Evolutionary conservation across 1,140 invertebrate species (phyloP).

Genomic region (Panagrolaimus sp.): DNA sequence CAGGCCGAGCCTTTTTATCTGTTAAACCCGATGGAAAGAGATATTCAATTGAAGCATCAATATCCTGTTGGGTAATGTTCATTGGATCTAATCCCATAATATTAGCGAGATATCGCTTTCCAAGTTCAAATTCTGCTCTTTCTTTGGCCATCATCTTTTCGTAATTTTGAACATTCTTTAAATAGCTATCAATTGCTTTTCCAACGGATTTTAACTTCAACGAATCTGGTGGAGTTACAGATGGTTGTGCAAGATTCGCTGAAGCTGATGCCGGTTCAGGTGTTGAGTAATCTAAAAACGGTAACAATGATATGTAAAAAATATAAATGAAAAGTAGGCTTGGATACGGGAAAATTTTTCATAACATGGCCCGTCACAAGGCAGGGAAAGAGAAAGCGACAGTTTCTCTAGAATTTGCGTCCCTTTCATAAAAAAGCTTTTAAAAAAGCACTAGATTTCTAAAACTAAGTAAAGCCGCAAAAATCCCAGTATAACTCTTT

Average conservation of each 20-base stretch:
- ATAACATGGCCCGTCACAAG: too few relatives aligned
- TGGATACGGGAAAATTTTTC: too few relatives aligned
- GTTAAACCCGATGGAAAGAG: constrained; percentile 56
- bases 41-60: constrained; percentile 48
- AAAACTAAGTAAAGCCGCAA: too few relatives aligned
- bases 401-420: too few relatives aligned
- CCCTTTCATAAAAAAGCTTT: too few relatives aligned
- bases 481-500: too few relatives aligned
- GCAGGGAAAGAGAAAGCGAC: too few relatives aligned
- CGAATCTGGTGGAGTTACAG: neutral
- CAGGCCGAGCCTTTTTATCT: constrained; percentile 40
- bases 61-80: constrained; percentile 25
- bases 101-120: constrained; percentile 88
- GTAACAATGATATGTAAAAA: neutral
- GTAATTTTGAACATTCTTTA: constrained; percentile 37
- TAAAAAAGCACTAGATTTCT: too few relatives aligned
- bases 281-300: too few relatives aligned
- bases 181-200: constrained; percentile 44
- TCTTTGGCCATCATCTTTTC: constrained; percentile 69
- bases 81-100: constrained; percentile 89
- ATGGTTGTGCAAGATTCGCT: too few relatives aligned
- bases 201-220: constrained; percentile 31
- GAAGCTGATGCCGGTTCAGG: constrained; percentile 9
- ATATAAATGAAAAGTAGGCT: neutral
- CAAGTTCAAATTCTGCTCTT: constrained; percentile 76